phyloP scores from a whole-genome alignment of 1,140 invertebrate species.

The Nymphalis io region DNA sequence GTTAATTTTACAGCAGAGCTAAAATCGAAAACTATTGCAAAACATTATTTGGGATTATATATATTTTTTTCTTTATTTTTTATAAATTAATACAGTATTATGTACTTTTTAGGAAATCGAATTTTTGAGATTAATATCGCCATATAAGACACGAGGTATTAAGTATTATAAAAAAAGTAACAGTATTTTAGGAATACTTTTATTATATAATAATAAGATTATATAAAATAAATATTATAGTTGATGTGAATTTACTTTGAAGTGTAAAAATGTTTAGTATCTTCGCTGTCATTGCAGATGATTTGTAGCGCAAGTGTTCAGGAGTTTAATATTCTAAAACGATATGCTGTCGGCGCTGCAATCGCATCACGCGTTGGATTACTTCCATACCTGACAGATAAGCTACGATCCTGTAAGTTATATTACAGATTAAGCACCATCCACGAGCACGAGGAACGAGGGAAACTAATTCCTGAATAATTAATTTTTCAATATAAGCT shows the following conservation, averaged over 20 bases:
- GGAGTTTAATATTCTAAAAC: slow-evolving; percentile 51
- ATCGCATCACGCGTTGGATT: slow-evolving; percentile 51
- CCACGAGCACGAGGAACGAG: background rate
- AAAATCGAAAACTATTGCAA: no score
- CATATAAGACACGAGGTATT: no score
- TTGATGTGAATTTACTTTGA: slow-evolving; percentile 1
- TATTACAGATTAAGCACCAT: slow-evolving; percentile 10
- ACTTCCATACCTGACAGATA: slow-evolving; percentile 46
- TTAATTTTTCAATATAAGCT: slow-evolving; percentile 1
- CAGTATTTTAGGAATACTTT: no score
- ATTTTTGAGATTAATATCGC: no score
- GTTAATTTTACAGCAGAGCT: no score
- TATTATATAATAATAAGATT: background rate
- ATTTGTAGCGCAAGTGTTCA: slow-evolving; percentile 24
- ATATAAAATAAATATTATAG: background rate
- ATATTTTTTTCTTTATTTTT: no score
- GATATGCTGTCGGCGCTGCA: slow-evolving; percentile 27
- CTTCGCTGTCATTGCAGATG: slow-evolving; percentile 7
- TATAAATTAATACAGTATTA: no score
- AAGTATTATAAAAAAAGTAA: no score
- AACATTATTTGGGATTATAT: no score
- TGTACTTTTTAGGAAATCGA: no score
- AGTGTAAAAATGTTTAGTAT: slow-evolving; percentile 11
- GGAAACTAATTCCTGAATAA: slow-evolving; percentile 6
- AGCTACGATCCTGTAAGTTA: slow-evolving; percentile 34